Conservation (phyloP, 2,113 vertebrate genomes). For the Ophthalmolycus amberensis region DNA sequence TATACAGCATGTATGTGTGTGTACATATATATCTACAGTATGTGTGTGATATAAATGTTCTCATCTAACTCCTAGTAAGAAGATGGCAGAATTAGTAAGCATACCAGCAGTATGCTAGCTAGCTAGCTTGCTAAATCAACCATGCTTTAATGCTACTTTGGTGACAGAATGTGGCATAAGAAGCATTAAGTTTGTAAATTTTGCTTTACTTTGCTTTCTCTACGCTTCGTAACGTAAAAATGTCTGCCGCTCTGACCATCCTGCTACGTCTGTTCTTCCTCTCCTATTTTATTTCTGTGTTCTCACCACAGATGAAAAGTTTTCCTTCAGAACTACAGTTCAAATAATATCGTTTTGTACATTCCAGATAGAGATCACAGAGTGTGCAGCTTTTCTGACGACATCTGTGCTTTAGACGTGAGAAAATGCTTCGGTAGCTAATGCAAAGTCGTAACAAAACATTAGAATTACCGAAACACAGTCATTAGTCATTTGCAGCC, state of each 20-base stretch:
- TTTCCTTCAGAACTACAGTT: not conserved
- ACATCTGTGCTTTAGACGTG: conserved; percentile 1
- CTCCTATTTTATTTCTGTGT: not conserved
- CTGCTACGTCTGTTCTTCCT: not conserved
- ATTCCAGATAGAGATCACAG: conserved; percentile 23
- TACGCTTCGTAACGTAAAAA: not conserved
- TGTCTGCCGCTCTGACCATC: not conserved
- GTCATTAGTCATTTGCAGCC: conserved; percentile 54
- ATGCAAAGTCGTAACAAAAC: conserved; percentile 34
- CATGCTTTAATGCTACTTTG: not conserved
- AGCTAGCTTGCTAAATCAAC: not conserved
- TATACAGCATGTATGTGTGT: too few relatives aligned
- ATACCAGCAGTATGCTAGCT: not conserved
- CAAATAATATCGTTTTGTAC: conserved; percentile 2
- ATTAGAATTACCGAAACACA: conserved; percentile 34
- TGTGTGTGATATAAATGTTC: not conserved
- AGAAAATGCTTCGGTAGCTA: not conserved
- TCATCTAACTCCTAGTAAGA: not conserved
- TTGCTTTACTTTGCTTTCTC: not conserved
- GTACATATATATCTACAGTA: too few relatives aligned
- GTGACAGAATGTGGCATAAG: not conserved
- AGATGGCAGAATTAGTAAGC: not conserved
- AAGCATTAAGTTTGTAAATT: not conserved
- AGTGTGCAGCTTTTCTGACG: conserved; percentile 17
- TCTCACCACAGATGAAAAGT: not conserved